Percentiles rank a stretch among this genome's conserved stretches.
Evolutionary conservation across 2,797 vertebrate species (phyloP).

Genomic region (Salmo trutta): DNA sequence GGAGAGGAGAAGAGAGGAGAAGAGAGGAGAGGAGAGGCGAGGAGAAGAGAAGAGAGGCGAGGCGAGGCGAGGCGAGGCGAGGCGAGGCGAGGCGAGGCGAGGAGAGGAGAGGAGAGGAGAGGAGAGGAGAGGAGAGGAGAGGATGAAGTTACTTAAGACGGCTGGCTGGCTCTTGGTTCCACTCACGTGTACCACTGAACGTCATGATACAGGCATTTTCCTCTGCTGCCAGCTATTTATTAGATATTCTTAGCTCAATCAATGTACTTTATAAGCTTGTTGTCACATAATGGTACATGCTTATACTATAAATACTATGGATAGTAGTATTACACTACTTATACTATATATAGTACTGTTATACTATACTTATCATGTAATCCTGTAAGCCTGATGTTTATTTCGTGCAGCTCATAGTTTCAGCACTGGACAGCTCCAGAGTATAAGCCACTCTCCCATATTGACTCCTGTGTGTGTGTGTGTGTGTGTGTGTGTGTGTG

Average conservation of each 20-base stretch:
- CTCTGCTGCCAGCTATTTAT: neutral
- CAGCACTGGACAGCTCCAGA: neutral
- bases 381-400: neutral
- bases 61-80: neutral
- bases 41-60: neutral
- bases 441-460: neutral
- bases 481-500: no score
- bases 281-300: constrained; percentile 2
- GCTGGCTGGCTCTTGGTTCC: neutral
- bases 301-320: neutral
- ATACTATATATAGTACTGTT: no score
- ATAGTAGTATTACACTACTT: no score
- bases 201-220: neutral
- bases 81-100: no score
- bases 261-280: neutral
- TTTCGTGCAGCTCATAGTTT: neutral
- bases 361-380: neutral
- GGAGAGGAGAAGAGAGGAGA: constrained; percentile 14
- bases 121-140: neutral
- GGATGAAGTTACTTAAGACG: neutral
- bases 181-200: no score
- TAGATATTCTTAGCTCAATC: neutral
- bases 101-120: neutral
- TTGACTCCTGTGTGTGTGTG: no score
- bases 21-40: neutral